Percentiles rank a stretch among this genome's conserved stretches.
Conservation (phyloP, 2,888 invertebrate genomes). For the Odontomyia ornata region DNA sequence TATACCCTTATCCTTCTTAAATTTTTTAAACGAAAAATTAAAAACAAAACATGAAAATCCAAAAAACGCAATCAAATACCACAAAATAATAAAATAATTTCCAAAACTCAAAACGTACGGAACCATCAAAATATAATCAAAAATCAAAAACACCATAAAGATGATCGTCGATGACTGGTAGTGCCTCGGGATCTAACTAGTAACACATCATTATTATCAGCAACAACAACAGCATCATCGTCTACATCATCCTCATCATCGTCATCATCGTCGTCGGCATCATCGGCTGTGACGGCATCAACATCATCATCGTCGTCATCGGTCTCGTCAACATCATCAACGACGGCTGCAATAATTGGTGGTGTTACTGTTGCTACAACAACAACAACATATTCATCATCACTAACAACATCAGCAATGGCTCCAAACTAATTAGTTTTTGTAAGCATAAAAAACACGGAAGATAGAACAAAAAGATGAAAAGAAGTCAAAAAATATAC, state of each 20-base stretch:
- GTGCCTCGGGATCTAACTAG: conserved; percentile 59
- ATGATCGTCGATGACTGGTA: conserved; percentile 65
- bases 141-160: conserved; percentile 51
- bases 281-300: conserved; percentile 57
- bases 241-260: conserved; percentile 55
- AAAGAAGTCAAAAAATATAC: conserved; percentile 38
- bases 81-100: not conserved
- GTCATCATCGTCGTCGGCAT: conserved; percentile 56
- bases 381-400: conserved; percentile 43
- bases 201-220: conserved; percentile 56
- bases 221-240: conserved; percentile 57
- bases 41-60: too few species aligned
- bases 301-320: conserved; percentile 55
- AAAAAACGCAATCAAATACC: too few species aligned
- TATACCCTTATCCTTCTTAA: too few species aligned
- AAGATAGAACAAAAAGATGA: conserved; percentile 47
- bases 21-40: too few species aligned
- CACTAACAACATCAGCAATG: conserved; percentile 45
- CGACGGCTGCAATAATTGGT: conserved; percentile 49
- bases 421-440: conserved; percentile 50
- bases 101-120: not conserved
- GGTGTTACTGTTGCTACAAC: conserved; percentile 44
- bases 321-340: conserved; percentile 53
- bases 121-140: not conserved
- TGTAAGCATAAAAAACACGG: conserved; percentile 11